Evolutionary conservation across 1,140 invertebrate species (phyloP).

Genomic region (Schmidtea mediterranea): DNA sequence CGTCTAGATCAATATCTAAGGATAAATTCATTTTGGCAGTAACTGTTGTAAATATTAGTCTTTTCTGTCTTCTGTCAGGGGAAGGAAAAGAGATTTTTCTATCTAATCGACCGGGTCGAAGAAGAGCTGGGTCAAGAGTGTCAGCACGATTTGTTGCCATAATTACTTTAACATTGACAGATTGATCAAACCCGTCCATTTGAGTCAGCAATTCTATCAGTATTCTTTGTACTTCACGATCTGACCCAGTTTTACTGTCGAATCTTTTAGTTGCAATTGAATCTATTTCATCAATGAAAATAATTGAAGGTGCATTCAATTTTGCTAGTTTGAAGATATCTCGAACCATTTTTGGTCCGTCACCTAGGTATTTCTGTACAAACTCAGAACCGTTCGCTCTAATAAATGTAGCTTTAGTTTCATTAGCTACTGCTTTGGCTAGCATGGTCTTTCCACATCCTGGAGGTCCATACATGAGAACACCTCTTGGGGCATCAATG

Average conservation of each 20-base stretch:
- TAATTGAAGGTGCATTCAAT: conserved; percentile 95
- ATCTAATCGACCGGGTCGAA: conserved; percentile 82
- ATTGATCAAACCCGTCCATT: conserved; percentile 99
- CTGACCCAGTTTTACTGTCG: conserved; percentile 92
- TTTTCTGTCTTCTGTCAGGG: conserved; percentile 84
- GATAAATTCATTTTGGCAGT: conserved; percentile 96
- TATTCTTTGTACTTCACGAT: conserved; percentile 93
- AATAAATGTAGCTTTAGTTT: conserved; percentile 89
- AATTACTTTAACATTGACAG: conserved; percentile 97
- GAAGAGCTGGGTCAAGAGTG: conserved; percentile 79
- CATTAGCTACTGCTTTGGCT: conserved; percentile 86
- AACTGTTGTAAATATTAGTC: conserved; percentile 86
- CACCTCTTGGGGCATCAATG: conserved; percentile 62
- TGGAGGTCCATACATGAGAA: conserved; percentile 90
- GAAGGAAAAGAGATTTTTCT: conserved; percentile 95
- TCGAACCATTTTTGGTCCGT: conserved; percentile 91
- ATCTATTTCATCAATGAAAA: conserved; percentile 81
- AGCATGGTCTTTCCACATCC: conserved; percentile 77
- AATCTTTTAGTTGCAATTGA: conserved; percentile 93
- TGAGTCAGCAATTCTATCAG: conserved; percentile 85
- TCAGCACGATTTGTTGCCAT: conserved; percentile 98
- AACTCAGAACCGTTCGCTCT: conserved; percentile 95
- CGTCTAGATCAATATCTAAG: conserved; percentile 92
- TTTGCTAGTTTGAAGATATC: conserved; percentile 94
- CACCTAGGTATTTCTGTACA: conserved; percentile 94